Conservation (phyloP, 2,888 invertebrate species). For the Eledona agricola region DNA sequence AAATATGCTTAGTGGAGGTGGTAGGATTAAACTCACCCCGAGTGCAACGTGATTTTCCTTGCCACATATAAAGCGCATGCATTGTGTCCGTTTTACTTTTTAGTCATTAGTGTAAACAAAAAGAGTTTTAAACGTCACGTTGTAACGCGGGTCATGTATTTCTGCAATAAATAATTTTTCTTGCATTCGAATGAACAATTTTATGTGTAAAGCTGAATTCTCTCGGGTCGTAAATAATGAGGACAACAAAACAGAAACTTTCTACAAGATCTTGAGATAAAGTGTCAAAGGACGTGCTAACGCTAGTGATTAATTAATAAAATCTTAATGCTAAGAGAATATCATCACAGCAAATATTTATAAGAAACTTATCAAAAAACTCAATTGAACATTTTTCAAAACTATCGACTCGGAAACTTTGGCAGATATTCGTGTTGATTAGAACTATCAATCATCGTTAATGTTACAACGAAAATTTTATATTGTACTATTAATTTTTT, state of each 20-base stretch:
- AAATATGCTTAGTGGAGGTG: conserved; percentile 5
- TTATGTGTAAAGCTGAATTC: conserved; percentile 17
- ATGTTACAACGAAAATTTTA: background rate
- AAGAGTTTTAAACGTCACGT: no score
- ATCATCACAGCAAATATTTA: conserved; percentile 17
- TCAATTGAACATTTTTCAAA: conserved; percentile 1
- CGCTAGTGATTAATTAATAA: conserved; percentile 32
- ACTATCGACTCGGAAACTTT: conserved; percentile 12
- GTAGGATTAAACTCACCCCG: conserved; percentile 9
- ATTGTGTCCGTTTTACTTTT: no score
- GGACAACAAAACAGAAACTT: conserved; percentile 27
- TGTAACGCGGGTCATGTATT: background rate
- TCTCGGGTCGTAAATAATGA: conserved; percentile 23
- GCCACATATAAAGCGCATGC: no score
- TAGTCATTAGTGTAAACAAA: no score
- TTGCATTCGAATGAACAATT: conserved; percentile 20
- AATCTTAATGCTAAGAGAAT: conserved; percentile 18
- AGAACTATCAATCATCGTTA: conserved; percentile 14
- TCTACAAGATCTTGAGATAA: conserved; percentile 20
- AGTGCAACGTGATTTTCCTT: conserved; percentile 1
- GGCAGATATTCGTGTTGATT: conserved; percentile 8
- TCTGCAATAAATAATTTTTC: conserved; percentile 14
- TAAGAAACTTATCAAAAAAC: conserved; percentile 14
- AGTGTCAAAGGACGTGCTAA: conserved; percentile 29
- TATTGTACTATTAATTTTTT: no score